Base-by-base conservation (phyloP, 2,113 vertebrate species). In the Callopanchax toddi region DNA sequence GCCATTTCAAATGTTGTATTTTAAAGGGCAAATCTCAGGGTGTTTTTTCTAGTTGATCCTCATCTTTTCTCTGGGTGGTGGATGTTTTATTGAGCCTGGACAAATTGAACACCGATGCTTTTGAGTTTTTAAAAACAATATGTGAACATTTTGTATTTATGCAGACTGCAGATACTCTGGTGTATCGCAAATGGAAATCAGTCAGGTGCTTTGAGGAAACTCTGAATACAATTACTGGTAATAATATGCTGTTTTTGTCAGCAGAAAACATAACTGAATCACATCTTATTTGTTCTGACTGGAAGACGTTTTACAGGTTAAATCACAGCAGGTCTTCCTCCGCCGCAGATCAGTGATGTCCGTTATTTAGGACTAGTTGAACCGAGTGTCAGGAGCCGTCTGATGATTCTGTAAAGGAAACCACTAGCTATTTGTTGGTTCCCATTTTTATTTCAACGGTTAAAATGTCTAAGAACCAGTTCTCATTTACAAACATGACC, bases 1-100 rank as follows among this genome's bases (percentile, higher is more conserved):
- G 75, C 81, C 70, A 63, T 78, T 70, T 79, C 74, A 59, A 48
- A 67, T 69, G 58, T 71, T 70, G 45, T 76, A 60, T 74, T 83
- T 68, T 70, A 60, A 85, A 88, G 85, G 79, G 62, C 82, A 84
- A 56, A 65, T 36, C 64, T 74, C 23, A 50, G 45, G 5, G 26
- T 78, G 6, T 32, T 32, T 32, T 32, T 32, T 5, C 65, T 63
- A n/a, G 6, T 50, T 20, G 36, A 40, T 42, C 43, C 55, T 43
- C 20, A 21, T 52, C 43, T 60, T 69, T 61, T 37, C 48, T 42
- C 46, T 12, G 13, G 26, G n/a, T 22, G 15, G 17, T 34, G 4
- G 34, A 68, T 63, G 22, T 64, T 48, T 66, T 23, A 11, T 32
- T 43, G 23, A 53, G 36, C 29, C 51, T 15, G 22, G 23, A 57